Evolutionary conservation across 2,113 vertebrate species (phyloP), one percentile per base, ranked within the genome.

Genomic region (Physeter macrocephalus): DNA sequence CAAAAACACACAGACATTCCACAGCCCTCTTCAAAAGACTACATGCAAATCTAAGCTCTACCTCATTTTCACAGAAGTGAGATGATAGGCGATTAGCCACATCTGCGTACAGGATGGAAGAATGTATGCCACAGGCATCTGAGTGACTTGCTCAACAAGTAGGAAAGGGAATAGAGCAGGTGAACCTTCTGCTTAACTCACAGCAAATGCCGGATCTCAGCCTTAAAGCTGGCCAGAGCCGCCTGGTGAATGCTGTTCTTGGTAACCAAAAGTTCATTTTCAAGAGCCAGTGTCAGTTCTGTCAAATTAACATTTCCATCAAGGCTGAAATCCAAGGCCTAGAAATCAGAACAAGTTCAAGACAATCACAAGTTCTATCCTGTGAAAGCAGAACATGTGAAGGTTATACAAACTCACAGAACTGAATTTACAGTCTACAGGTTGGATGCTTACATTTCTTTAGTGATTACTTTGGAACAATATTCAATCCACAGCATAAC

Each of bases 241-340:
- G 99, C 99, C 93, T 99, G 99, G 96, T 99, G 99, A 67, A 99
- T 98, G 54, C 99, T 98, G 0, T 99, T 99, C 98, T 99, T 99
- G 74, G 99, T 99, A 74, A 99, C 98, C 1, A 99, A 96, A 1
- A 99, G 99, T 98, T 99, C 99, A 0, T 99, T 99, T 98, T 99
- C 99, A 3, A 99, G 98, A 0, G 99, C 99, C 92, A 99, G 87
- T 0, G 99, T 99, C 93, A 99, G 98, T 83, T 99, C 99, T 0
- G 98, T 94, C 72, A 99, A 98, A 98, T 99, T 99, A 98, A 99
- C 97, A 87, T 99, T 99, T 85, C 98, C 99, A 49, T 99, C 99
- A 12, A 99, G 94, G 95, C 95, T 98, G 96, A 99, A 99, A 97
- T 99, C 99, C 98, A 99, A 98, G 93, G 99, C 99, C 99, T 99